A percentile compares a stretch with the other conserved stretches of the same genome.
These are phyloP conservation scores for Daktulosphaira vitifoliae DNA, from an alignment of 1,140 invertebrate species.

Conservation along the genomic window DNA sequence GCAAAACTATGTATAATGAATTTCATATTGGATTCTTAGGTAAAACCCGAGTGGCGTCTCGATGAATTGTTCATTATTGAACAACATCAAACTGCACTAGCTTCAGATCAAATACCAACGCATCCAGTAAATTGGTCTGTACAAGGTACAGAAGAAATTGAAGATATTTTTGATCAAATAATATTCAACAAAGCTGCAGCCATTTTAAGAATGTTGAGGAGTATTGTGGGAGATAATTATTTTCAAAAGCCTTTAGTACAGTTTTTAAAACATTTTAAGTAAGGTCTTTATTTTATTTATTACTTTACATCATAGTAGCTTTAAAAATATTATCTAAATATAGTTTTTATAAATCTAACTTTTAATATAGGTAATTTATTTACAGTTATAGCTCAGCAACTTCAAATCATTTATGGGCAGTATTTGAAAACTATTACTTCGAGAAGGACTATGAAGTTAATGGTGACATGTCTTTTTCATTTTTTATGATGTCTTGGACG, in stretches of 20 bases:
- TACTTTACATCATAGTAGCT: too few species aligned
- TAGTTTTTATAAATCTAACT: too few species aligned
- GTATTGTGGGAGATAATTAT: background rate
- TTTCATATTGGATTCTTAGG: too few species aligned
- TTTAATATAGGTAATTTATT: too few species aligned
- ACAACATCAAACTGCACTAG: conserved; percentile 46
- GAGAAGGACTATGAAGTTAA: background rate
- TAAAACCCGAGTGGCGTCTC: conserved; percentile 41
- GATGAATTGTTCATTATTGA: conserved; percentile 45
- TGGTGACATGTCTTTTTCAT: background rate
- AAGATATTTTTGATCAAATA: conserved; percentile 86
- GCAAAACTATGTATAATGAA: too few species aligned
- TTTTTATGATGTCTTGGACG: conserved; percentile 64
- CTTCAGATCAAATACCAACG: conserved; percentile 45
- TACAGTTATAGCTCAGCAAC: background rate
- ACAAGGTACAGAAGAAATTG: conserved; percentile 80
- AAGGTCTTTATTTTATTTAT: background rate
- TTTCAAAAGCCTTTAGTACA: background rate
- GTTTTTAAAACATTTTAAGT: conserved; percentile 13
- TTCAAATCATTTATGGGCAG: conserved; percentile 1
- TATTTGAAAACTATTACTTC: conserved; percentile 23
- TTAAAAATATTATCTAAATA: too few species aligned
- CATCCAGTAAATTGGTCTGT: conserved; percentile 83
- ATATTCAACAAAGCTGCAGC: conserved; percentile 76
- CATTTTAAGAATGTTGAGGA: conserved; percentile 27